Conservation (phyloP, 2,888 invertebrate species). For the Andrena haemorrhoa region DNA sequence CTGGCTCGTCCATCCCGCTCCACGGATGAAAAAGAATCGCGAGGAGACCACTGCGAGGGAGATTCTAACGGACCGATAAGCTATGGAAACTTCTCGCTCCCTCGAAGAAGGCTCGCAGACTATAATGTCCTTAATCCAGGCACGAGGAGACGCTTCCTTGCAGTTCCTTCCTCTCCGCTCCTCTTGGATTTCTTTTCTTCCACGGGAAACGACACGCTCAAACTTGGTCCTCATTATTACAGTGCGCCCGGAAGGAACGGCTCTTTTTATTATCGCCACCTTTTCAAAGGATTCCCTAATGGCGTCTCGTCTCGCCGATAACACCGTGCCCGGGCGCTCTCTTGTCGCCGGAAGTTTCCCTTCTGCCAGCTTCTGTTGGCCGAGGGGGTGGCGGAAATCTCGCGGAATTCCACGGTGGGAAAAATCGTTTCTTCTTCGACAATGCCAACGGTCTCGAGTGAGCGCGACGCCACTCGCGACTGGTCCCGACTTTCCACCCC, state of each 20-base stretch:
- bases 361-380: not conserved
- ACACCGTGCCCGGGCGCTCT: constrained; percentile 39
- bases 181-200: constrained; percentile 57
- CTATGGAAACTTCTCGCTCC: constrained; percentile 52
- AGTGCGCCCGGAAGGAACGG: constrained; percentile 56
- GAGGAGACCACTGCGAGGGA: constrained; percentile 57
- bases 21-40: constrained; percentile 42
- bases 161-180: constrained; percentile 48
- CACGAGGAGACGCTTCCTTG: constrained; percentile 36
- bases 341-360: constrained; percentile 53
- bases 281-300: constrained; percentile 71
- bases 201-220: constrained; percentile 56
- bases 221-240: constrained; percentile 67
- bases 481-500: not conserved
- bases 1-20: not conserved
- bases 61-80: constrained; percentile 65
- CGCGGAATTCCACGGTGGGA: constrained; percentile 33
- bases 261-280: constrained; percentile 71
- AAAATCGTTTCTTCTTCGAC: constrained; percentile 7
- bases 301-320: constrained; percentile 68
- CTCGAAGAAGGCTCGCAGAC: constrained; percentile 41
- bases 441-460: not conserved
- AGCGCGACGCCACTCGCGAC: not conserved
- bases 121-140: constrained; percentile 69
- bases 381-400: constrained; percentile 39